Conservation (phyloP, 2,797 vertebrate genomes). For the Prionace glauca region DNA sequence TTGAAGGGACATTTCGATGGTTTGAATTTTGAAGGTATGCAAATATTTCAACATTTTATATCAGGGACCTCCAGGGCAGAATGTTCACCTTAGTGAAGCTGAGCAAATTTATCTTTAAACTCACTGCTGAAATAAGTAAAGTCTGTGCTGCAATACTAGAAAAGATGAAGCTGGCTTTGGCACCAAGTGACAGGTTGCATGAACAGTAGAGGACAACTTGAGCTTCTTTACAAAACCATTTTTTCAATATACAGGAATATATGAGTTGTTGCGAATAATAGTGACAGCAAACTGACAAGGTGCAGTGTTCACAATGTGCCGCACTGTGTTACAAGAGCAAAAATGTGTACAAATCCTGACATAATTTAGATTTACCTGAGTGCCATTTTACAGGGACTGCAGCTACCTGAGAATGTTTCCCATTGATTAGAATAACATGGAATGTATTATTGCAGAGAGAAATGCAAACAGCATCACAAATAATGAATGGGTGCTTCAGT, state of each 20-base stretch:
- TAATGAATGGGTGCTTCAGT: too few relatives aligned
- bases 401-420: too few relatives aligned
- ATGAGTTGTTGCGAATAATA: background rate
- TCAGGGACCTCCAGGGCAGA: background rate
- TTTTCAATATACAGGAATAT: background rate
- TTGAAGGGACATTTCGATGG: background rate
- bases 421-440: too few relatives aligned
- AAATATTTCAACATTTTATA: background rate
- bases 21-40: background rate
- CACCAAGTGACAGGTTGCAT: background rate
- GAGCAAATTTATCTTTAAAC: background rate
- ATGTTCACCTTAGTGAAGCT: background rate
- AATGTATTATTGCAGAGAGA: too few relatives aligned
- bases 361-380: too few relatives aligned
- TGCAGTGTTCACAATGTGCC: too few relatives aligned
- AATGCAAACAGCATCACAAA: too few relatives aligned
- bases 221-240: background rate
- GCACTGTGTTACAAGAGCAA: too few relatives aligned
- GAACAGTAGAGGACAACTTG: background rate
- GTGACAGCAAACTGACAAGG: background rate
- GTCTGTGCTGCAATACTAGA: background rate
- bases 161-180: background rate
- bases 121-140: background rate
- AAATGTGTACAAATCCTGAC: too few relatives aligned
- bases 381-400: too few relatives aligned